Percentiles rank a stretch among this genome's conserved stretches.
Conservation (phyloP, 1,140 invertebrate genomes). For the Teleogryllus occipitalis region DNA sequence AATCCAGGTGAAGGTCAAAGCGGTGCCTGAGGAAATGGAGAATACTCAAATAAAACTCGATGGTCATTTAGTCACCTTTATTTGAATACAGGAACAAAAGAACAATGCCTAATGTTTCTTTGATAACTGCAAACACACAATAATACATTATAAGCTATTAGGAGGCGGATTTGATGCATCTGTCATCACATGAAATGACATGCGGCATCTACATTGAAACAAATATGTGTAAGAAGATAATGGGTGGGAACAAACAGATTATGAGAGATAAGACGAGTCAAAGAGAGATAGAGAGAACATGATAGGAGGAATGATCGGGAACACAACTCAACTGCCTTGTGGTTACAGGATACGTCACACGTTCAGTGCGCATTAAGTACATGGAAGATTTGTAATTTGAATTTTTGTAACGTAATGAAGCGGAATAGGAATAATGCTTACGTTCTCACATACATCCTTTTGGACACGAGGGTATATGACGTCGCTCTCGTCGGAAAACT, state of each 20-base stretch:
- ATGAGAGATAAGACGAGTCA: not conserved
- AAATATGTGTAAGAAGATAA: not conserved
- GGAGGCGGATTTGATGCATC: not conserved
- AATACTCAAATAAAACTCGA: not conserved
- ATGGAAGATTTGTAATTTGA: not conserved
- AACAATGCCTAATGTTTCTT: not conserved
- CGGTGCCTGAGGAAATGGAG: not conserved
- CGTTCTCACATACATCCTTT: not conserved
- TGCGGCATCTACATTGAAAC: not conserved
- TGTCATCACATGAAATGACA: not conserved
- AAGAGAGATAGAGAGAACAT: not conserved
- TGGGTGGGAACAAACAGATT: not conserved
- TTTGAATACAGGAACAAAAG: conserved; percentile 1
- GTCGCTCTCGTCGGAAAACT: not conserved
- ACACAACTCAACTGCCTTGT: not conserved
- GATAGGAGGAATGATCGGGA: not conserved
- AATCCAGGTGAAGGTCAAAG: not conserved
- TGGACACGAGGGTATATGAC: not conserved
- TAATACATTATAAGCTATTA: conserved; percentile 6
- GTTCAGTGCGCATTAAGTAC: not conserved
- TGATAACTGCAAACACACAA: conserved; percentile 1
- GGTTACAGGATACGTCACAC: not conserved
- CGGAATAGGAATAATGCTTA: not conserved
- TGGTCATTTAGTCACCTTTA: not conserved
- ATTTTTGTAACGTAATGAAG: not conserved